A percentile compares a stretch with the other conserved stretches of the same genome.
Conservation (phyloP, 2,113 vertebrate genomes). For the Oryzias melastigma region DNA sequence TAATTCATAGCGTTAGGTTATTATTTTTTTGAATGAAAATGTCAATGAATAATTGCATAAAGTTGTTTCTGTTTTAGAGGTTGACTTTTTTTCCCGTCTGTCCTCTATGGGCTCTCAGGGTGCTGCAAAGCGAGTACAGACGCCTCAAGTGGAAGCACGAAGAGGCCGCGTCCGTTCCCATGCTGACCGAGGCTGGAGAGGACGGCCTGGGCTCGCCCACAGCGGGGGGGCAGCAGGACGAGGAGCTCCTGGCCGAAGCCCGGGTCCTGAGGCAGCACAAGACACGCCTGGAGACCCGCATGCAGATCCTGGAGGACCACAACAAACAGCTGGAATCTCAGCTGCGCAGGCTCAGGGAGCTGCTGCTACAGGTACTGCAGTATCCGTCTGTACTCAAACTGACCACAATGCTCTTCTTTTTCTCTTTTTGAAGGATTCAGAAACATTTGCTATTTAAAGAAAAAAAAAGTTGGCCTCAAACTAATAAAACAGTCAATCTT, state of each 20-base stretch:
- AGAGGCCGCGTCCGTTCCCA: constrained; percentile 85
- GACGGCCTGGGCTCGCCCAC: constrained; percentile 62
- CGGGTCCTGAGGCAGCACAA: constrained; percentile 95
- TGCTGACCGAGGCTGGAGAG: constrained; percentile 80
- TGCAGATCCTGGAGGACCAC: constrained; percentile 99
- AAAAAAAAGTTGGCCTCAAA: too few species aligned
- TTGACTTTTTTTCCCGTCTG: constrained; percentile 14
- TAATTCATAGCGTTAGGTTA: constrained; percentile 3
- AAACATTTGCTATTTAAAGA: too few species aligned
- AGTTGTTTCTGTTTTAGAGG: constrained; percentile 3
- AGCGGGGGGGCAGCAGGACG: constrained; percentile 75
- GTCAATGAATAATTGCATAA: constrained; percentile 6
- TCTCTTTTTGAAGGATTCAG: too few species aligned
- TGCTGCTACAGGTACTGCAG: constrained; percentile 87
- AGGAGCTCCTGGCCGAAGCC: constrained; percentile 93
- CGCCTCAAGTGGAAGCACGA: constrained; percentile 96
- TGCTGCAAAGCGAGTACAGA: constrained; percentile 93
- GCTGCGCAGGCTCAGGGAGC: constrained; percentile 88
- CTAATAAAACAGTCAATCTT: too few species aligned
- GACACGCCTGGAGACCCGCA: constrained; percentile 94
- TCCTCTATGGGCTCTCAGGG: constrained; percentile 71
- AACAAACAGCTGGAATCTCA: constrained; percentile 98
- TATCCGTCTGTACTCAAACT: too few species aligned
- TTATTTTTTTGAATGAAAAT: background rate
- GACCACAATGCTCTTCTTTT: too few species aligned